A percentile compares a stretch with the other conserved stretches of the same genome.
Conservation (phyloP, 2,888 invertebrate genomes). For the Smittia sp. region DNA sequence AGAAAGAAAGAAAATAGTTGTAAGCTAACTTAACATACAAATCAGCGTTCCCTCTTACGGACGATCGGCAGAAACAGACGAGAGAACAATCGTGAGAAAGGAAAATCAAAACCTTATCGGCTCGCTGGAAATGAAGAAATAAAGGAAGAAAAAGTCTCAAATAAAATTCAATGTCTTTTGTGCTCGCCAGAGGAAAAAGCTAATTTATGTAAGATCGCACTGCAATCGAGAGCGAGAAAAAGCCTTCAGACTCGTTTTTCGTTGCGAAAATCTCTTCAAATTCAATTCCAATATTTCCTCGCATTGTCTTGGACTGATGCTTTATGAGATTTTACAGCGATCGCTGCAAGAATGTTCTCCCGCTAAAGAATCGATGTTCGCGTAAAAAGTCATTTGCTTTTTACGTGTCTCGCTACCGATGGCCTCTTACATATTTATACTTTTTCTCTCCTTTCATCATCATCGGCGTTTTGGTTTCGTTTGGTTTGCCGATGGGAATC, state of each 20-base stretch:
- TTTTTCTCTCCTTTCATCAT: background rate
- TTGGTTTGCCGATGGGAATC: background rate
- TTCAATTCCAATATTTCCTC: constrained; percentile 31
- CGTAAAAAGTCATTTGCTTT: background rate
- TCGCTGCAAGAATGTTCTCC: background rate
- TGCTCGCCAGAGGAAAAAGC: background rate
- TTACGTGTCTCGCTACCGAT: background rate
- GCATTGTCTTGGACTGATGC: background rate
- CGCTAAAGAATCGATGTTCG: constrained; percentile 17
- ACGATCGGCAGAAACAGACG: constrained; percentile 9
- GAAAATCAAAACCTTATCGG: constrained; percentile 14
- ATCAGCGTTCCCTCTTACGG: background rate
- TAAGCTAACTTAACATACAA: background rate
- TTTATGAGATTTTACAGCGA: constrained; percentile 21
- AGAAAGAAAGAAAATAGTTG: background rate
- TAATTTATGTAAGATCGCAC: constrained; percentile 31
- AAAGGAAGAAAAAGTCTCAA: background rate
- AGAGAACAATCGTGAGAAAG: constrained; percentile 21
- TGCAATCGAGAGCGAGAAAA: constrained; percentile 9
- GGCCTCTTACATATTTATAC: constrained; percentile 27
- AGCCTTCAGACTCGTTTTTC: constrained; percentile 27
- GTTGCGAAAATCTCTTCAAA: background rate
- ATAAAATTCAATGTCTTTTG: constrained; percentile 15
- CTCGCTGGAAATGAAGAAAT: constrained; percentile 13
- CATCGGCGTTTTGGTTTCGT: background rate